Base-by-base conservation (phyloP, 2,888 invertebrate genomes). In the Acheta domesticus region DNA sequence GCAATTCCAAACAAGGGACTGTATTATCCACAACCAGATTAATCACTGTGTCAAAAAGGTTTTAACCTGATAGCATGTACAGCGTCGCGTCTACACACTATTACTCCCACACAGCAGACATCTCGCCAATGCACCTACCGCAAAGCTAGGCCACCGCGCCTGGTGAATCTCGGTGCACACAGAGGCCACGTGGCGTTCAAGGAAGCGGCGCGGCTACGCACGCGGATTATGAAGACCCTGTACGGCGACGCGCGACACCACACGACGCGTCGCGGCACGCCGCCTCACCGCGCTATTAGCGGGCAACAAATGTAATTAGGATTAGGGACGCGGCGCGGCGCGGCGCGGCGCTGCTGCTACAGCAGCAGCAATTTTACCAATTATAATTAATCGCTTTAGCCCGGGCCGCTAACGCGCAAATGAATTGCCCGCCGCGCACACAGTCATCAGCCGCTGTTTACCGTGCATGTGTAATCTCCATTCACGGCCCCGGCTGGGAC, bases 381-480 rank as follows among this genome's bases (percentile, higher is more conserved):
- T 62, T 62, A 62, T 62, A 62, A 62, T 62, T 62, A 62, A 62
- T 62, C 62, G 62, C 62, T 62, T 62, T 62, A 62, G 62, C 62
- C 36, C 16, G 62, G 8, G n/a, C 62, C 62, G 62, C 62, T 62
- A 62, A 62, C 62, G 62, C 62, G 62, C 62, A 62, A 62, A 62
- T 62, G 62, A 62, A 62, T 62, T 62, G 62, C 62, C n/a, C 62
- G 4, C 62, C 62, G 62, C 62, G 16, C 62, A n/a, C 62, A n/a
- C 62, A 62, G 62, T 62, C 62, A 62, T 62, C 16, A n/a, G 62
- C 62, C 16, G 62, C 62, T 62, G 62, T 62, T 62, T 62, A 62
- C 62, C 62, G 16, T 62, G 62, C 62, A 62, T 62, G 62, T 62
- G 62, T 62, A 62, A 62, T 62, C 62, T 62, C 62, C 62, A 62